A percentile compares a stretch with the other conserved stretches of the same genome.
Conservation (phyloP, 2,888 invertebrate species). For the Orthosia gracilis region DNA sequence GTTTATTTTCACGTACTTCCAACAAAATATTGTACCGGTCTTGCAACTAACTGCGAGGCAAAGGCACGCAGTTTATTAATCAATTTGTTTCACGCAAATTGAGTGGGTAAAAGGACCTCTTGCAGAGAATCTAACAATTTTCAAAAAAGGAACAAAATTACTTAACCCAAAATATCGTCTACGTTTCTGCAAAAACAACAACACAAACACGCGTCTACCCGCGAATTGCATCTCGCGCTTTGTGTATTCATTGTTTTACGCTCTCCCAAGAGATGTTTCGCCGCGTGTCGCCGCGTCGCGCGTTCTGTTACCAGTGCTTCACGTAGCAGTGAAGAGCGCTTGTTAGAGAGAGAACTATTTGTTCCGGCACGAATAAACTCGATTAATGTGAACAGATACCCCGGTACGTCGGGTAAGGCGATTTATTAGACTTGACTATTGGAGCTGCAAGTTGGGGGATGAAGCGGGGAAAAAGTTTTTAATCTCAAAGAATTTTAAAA, state of each 20-base stretch:
- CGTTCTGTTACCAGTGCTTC: constrained; percentile 37
- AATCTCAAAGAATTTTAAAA: no score
- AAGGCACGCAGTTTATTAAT: no score
- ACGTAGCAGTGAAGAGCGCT: constrained; percentile 62
- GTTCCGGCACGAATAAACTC: constrained; percentile 75
- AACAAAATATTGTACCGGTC: no score
- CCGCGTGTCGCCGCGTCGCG: constrained; percentile 35
- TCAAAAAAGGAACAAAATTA: no score
- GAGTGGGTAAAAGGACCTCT: neutral
- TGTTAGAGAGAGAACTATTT: constrained; percentile 75
- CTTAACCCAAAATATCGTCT: neutral
- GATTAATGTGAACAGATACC: constrained; percentile 77
- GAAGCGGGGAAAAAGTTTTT: constrained; percentile 12
- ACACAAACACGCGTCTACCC: neutral
- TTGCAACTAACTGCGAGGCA: no score
- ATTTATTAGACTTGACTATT: constrained; percentile 69
- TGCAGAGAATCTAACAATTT: no score
- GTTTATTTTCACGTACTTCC: no score
- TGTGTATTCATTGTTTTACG: constrained; percentile 9
- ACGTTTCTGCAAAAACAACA: neutral
- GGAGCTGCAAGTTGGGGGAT: constrained; percentile 44
- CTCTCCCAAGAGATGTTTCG: neutral
- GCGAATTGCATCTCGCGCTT: neutral
- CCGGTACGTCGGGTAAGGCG: constrained; percentile 70
- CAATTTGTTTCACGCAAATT: neutral